Percentiles rank a stretch among this genome's conserved stretches.
Evolutionary conservation across 2,888 invertebrate genomes (phyloP).

Genomic region (Agonopterix alstromeriana): DNA sequence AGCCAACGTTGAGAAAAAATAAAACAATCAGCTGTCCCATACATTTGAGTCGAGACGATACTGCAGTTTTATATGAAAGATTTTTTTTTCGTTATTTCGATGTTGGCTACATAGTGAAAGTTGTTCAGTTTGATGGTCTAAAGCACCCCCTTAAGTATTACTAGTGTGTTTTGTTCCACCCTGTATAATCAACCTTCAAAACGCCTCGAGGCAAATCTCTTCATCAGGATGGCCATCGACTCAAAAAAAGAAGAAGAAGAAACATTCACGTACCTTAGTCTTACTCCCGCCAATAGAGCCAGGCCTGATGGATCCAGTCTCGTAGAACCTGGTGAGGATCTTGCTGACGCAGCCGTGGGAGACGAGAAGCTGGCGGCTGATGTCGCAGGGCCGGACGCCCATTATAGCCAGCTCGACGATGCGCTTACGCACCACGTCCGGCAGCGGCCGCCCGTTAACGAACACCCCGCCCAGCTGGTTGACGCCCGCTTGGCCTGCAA

Average conservation of each 20-base stretch:
- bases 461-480: slow-evolving; percentile 98
- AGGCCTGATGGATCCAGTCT: slow-evolving; percentile 96
- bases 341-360: slow-evolving; percentile 99
- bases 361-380: slow-evolving; percentile 95
- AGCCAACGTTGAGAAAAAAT: too few species aligned
- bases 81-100: too few species aligned
- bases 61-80: too few species aligned
- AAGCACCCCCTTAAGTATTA: too few species aligned
- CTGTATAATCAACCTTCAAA: too few species aligned
- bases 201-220: too few species aligned
- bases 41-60: too few species aligned
- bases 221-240: too few species aligned
- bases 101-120: too few species aligned
- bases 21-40: too few species aligned
- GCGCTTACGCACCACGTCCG: slow-evolving; percentile 93
- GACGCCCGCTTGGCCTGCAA: slow-evolving; percentile 94
- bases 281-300: slow-evolving; percentile 97
- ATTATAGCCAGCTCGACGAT: slow-evolving; percentile 96
- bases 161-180: too few species aligned
- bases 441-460: slow-evolving; percentile 97
- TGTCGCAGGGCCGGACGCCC: slow-evolving; percentile 97
- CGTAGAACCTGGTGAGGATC: slow-evolving; percentile 96
- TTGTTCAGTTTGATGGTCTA: too few species aligned
- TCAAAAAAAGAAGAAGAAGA: not conserved
- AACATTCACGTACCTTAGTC: slow-evolving; percentile 84